Evolutionary conservation across 2,797 vertebrate species (phyloP).

Genomic region (Pseudochirops cupreus): DNA sequence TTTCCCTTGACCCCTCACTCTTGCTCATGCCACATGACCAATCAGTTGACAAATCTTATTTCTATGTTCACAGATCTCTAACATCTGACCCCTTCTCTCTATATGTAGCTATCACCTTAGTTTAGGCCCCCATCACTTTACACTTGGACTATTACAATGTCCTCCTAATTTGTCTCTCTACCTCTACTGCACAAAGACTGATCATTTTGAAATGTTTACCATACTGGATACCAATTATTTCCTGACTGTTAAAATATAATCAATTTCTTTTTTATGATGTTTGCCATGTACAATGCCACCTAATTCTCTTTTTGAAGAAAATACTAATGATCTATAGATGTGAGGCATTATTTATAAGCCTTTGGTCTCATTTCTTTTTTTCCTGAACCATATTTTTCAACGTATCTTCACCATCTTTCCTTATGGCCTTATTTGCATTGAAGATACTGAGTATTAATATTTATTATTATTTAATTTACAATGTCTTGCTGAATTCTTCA

Average conservation of each 20-base stretch:
- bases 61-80: background rate
- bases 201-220: background rate
- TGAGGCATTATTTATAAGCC: background rate
- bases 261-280: background rate
- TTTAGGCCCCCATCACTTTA: background rate
- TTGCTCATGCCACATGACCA: background rate
- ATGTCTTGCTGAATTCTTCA: background rate
- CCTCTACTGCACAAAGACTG: background rate
- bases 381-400: background rate
- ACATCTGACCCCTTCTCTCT: no score
- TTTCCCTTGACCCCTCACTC: background rate
- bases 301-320: background rate
- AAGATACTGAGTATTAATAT: background rate
- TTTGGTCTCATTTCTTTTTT: background rate
- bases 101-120: background rate
- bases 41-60: background rate
- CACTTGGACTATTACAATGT: background rate
- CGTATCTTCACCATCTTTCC: background rate
- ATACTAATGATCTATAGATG: background rate
- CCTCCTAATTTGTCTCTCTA: background rate
- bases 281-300: background rate
- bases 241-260: background rate
- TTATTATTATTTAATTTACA: background rate
- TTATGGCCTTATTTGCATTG: background rate
- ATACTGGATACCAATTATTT: background rate